These are phyloP conservation scores for Nicator chloris DNA, from an alignment of 2,113 vertebrate genomes.

Conservation along the genomic window DNA sequence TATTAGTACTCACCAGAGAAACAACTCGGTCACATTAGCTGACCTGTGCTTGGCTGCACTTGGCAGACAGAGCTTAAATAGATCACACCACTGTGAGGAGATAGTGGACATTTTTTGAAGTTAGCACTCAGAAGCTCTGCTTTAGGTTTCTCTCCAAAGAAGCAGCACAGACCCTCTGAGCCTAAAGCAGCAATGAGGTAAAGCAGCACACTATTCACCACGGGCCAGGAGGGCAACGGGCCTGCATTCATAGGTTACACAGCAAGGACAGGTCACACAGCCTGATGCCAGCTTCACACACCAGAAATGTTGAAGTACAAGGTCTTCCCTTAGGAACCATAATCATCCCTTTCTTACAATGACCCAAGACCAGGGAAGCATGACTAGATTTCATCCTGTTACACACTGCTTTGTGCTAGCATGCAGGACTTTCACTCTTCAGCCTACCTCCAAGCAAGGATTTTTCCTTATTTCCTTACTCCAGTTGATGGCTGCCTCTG, in stretches of 20 bases:
- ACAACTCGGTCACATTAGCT: fast-evolving
- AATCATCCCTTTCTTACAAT: neutral
- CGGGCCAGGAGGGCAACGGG: fast-evolving
- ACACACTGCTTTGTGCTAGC: neutral
- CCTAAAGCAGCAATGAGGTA: neutral
- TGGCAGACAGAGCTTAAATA: neutral
- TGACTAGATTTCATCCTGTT: neutral
- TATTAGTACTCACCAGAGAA: neutral
- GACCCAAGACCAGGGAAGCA: neutral
- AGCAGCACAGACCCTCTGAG: neutral
- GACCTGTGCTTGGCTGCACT: neutral
- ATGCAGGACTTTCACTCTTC: neutral
- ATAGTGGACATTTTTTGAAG: neutral
- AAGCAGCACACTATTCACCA: neutral
- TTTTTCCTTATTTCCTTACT: neutral
- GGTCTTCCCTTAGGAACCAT: neutral
- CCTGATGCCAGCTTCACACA: neutral
- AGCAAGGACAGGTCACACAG: neutral
- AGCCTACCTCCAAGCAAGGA: neutral
- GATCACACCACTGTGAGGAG: neutral
- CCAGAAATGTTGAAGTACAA: neutral
- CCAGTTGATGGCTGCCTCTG: neutral
- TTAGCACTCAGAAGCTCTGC: neutral
- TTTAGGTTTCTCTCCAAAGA: neutral
- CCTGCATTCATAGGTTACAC: fast-evolving